phyloP scores from a whole-genome alignment of 1,140 invertebrate genomes.

The Caenorhabditis remanei region DNA sequence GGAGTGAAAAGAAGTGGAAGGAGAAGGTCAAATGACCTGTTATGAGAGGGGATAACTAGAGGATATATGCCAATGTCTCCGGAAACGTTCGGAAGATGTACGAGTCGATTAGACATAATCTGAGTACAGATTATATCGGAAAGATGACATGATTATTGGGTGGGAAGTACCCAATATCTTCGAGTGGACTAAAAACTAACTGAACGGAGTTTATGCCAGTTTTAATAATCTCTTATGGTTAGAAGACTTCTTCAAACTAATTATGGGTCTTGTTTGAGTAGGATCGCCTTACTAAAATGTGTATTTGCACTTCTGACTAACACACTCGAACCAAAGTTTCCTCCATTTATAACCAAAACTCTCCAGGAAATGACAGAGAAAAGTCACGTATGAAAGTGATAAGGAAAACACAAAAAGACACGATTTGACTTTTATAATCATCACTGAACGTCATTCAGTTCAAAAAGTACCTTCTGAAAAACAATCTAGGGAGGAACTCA shows the following conservation, averaged over 20 bases:
- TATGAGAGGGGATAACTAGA: background rate
- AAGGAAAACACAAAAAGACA: background rate
- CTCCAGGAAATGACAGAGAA: background rate
- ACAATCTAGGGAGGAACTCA: background rate
- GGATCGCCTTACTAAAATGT: too few relatives aligned
- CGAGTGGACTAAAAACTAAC: too few relatives aligned
- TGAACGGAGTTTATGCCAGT: too few relatives aligned
- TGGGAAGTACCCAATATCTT: too few relatives aligned
- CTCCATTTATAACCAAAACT: too few relatives aligned
- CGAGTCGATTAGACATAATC: too few relatives aligned
- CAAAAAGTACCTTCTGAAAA: conserved; percentile 13
- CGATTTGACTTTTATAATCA: background rate
- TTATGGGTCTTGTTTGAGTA: too few relatives aligned
- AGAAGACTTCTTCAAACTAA: too few relatives aligned
- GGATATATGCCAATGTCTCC: too few relatives aligned
- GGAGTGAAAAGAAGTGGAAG: background rate
- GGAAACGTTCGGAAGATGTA: too few relatives aligned
- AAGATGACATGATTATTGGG: background rate
- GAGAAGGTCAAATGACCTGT: conserved; percentile 3
- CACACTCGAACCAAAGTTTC: too few relatives aligned
- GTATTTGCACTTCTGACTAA: background rate
- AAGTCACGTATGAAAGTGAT: background rate
- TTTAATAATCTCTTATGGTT: too few relatives aligned
- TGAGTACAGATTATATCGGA: background rate
- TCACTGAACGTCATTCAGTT: background rate